A percentile compares a stretch with the other conserved stretches of the same genome.
Evolutionary conservation across 2,888 invertebrate species (phyloP).

Genomic region (Labia minor): DNA sequence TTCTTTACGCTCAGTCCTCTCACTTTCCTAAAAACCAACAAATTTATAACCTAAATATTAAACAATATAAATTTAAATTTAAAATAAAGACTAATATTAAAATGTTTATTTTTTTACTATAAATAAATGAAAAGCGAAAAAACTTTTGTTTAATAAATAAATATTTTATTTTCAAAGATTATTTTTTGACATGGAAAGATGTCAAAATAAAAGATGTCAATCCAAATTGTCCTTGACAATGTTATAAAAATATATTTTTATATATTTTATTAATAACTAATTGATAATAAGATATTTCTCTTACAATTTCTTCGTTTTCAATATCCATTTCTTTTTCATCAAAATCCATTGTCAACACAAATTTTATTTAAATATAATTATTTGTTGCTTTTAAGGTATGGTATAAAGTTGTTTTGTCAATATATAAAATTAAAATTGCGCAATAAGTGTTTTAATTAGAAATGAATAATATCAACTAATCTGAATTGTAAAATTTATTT

Average conservation of each 20-base stretch:
- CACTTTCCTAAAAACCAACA: conserved; percentile 27
- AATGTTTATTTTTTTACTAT: no score
- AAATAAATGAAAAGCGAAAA: no score
- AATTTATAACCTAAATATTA: conserved; percentile 14
- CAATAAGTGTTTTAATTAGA: neutral
- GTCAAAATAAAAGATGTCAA: no score
- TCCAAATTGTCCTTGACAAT: no score
- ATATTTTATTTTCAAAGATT: no score
- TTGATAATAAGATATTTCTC: no score
- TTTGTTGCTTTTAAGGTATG: neutral
- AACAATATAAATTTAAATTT: no score
- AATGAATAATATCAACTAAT: neutral
- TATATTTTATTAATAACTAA: no score
- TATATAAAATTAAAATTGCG: neutral
- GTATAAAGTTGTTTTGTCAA: neutral
- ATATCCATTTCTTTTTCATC: conserved; percentile 52
- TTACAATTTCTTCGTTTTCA: conserved; percentile 50
- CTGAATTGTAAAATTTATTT: neutral
- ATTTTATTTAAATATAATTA: neutral
- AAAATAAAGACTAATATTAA: no score
- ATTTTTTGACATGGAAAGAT: no score
- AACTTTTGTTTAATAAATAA: neutral
- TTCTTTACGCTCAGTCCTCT: conserved; percentile 48
- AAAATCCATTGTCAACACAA: conserved; percentile 43
- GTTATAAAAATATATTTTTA: no score